Evolutionary conservation across 2,113 vertebrate genomes (phyloP), one percentile per base, ranked within the genome.

Genomic region (Tupaia tana): DNA sequence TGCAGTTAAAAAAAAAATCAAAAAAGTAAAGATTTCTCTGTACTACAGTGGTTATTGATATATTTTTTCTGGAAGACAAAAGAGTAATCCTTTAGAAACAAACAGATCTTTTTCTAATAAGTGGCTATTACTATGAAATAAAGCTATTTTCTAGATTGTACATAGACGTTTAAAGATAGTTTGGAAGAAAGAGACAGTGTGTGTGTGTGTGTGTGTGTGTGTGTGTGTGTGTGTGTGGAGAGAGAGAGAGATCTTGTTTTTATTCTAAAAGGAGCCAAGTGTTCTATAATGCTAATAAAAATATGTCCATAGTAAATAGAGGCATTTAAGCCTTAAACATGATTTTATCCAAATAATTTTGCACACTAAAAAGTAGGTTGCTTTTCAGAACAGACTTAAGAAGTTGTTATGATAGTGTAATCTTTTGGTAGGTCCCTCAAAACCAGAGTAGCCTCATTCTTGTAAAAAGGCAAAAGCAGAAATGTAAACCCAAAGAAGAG

Each of bases 51-150:
- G 61, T 90, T 91, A 93, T 25, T 92, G 82, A 86, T 92, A 81
- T 78, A 71, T 88, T 93, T 95, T 94, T 95, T 90, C 85, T 88
- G 56, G 10, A 86, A 94, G 8, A 87, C 14, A 90, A 95, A 94
- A 84, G 34, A 5, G 22, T 89, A 93, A 73, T 94, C 61, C 22
- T 93, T 96, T 84, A 77, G 52, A 77, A 93, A 93, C 12, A 96
- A 93, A 89, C 20, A 92, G 43, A 75, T 73, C 7, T 77, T 91
- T 93, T 85, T 77, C 87, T 90, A 73, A 93, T 85, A 94, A 91
- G 58, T 82, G 70, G 71, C 52, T 89, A 83, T 94, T 89, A 93
- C 25, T 82, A 20, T 87, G 22, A 86, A 85, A 77, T 52, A 93
- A 83, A 93, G 54, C 13, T 95, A 63, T 79, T 93, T 90, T 93